phyloP scores from a whole-genome alignment of 2,888 invertebrate species.

The Hyposoter dolosus region DNA sequence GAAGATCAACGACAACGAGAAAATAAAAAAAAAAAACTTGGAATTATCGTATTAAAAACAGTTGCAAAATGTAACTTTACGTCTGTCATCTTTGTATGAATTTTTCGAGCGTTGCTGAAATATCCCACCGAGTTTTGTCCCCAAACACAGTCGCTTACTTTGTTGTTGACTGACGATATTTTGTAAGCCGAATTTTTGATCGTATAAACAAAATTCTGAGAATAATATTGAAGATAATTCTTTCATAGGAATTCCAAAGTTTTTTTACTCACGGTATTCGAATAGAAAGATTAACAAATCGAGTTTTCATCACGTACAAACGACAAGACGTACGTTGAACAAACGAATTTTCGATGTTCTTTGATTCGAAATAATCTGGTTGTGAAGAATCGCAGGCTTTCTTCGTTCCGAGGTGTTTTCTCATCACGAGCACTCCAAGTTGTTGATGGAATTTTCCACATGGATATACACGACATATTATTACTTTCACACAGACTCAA shows the following conservation, averaged over 20 bases:
- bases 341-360: background rate
- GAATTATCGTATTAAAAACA: background rate
- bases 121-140: background rate
- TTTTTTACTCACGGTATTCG: background rate
- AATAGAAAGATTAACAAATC: background rate
- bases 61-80: background rate
- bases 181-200: background rate
- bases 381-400: background rate
- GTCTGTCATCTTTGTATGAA: background rate
- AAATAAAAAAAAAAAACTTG: background rate
- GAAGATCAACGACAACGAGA: background rate
- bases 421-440: background rate
- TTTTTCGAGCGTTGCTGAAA: background rate
- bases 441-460: conserved; percentile 39
- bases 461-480: background rate
- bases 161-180: background rate
- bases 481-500: background rate
- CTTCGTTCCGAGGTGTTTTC: background rate
- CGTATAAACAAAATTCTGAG: background rate
- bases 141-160: background rate
- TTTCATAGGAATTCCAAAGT: background rate
- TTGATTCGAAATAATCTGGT: background rate
- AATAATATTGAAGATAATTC: background rate
- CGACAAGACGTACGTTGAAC: background rate
- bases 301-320: background rate